phyloP scores from a whole-genome alignment of 1,140 invertebrate species.

The Saccostrea cuccullata region DNA sequence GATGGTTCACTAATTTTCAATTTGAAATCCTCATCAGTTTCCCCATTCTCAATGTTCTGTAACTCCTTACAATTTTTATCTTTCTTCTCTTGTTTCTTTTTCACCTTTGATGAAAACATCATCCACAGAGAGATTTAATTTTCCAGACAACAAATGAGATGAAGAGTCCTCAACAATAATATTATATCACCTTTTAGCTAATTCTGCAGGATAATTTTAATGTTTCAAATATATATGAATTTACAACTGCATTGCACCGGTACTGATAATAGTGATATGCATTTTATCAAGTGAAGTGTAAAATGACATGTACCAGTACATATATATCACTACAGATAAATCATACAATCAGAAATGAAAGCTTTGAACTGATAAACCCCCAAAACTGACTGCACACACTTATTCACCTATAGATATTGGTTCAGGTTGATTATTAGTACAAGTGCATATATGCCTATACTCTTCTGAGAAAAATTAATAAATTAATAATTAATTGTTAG shows the following conservation, averaged over 20 bases:
- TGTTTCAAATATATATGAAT: no score
- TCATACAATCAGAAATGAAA: slow-evolving; percentile 10
- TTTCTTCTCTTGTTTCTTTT: background rate
- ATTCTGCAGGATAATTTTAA: no score
- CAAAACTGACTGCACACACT: background rate
- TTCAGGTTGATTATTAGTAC: background rate
- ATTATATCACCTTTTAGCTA: no score
- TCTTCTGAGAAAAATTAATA: background rate
- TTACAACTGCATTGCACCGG: background rate
- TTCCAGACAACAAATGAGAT: background rate
- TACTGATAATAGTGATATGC: background rate
- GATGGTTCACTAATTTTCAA: slow-evolving; percentile 65
- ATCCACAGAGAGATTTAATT: background rate
- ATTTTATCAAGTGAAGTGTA: background rate
- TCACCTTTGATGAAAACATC: background rate
- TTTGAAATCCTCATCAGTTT: slow-evolving; percentile 52
- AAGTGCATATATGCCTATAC: background rate
- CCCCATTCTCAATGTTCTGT: background rate
- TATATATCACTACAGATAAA: slow-evolving; percentile 5
- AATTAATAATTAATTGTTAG: background rate
- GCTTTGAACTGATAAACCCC: background rate
- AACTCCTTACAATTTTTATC: background rate
- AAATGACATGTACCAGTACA: background rate
- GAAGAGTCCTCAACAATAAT: no score
- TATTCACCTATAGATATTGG: background rate